Conservation (phyloP, 2,888 invertebrate genomes). For the Aleiodes testaceus region DNA sequence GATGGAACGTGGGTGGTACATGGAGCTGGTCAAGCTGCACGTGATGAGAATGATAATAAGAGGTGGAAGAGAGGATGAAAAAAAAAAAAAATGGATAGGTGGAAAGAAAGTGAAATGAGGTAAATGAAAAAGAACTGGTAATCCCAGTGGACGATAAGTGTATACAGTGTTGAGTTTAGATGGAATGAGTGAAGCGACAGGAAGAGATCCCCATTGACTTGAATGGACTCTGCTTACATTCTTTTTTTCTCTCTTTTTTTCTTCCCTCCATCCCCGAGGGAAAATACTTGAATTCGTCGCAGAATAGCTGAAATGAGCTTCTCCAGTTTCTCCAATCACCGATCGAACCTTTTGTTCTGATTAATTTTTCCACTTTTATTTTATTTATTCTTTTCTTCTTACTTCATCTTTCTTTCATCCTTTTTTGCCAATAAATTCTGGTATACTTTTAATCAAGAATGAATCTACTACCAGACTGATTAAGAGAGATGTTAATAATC, state of each 20-base stretch:
- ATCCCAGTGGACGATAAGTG: slow-evolving; percentile 59
- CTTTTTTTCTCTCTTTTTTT: slow-evolving; percentile 15
- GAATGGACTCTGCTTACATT: slow-evolving; percentile 52
- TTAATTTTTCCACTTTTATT: slow-evolving; percentile 33
- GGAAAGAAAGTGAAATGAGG: slow-evolving; percentile 52
- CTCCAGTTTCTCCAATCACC: slow-evolving; percentile 46
- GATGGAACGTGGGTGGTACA: no score
- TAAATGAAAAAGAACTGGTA: slow-evolving; percentile 63
- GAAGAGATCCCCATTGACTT: slow-evolving; percentile 60
- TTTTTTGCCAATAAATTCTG: slow-evolving; percentile 14
- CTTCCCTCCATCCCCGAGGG: slow-evolving; percentile 54
- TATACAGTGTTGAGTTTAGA: slow-evolving; percentile 50
- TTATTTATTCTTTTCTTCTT: slow-evolving; percentile 14
- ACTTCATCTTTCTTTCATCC: slow-evolving; percentile 9
- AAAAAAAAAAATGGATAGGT: slow-evolving; percentile 45
- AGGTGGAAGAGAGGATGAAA: slow-evolving; percentile 45
- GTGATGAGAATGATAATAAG: slow-evolving; percentile 66
- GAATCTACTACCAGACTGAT: slow-evolving; percentile 16
- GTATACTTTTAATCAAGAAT: slow-evolving; percentile 21
- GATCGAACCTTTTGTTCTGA: slow-evolving; percentile 35
- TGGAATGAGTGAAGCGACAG: slow-evolving; percentile 52
- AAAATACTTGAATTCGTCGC: slow-evolving; percentile 57
- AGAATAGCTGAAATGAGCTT: slow-evolving; percentile 5
- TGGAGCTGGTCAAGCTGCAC: slow-evolving; percentile 56
- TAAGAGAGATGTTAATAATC: background rate